Conservation (phyloP, 92 coral and sea anemone genomes). For the Hydrozoanthus gracilis region DNA sequence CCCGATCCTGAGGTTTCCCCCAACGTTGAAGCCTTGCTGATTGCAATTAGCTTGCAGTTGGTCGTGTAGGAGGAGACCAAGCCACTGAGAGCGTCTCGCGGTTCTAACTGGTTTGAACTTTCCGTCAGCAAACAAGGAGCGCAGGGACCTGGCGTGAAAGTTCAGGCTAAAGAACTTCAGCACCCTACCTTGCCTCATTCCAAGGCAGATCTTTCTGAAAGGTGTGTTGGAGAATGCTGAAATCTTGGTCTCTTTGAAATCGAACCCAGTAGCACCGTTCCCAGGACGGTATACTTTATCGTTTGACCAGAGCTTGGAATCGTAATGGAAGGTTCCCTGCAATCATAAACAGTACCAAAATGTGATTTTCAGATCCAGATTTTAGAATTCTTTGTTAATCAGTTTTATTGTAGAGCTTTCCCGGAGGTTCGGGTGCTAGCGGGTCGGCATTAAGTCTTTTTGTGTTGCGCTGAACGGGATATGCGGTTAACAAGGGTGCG, state of each 20-base stretch:
- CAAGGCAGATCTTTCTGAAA: slow-evolving; percentile 20
- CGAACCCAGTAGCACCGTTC: slow-evolving; percentile 18
- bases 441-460: too few species aligned
- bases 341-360: too few species aligned
- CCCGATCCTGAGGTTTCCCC: not conserved
- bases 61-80: not conserved
- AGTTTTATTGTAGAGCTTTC: too few species aligned
- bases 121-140: slow-evolving; percentile 38
- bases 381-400: too few species aligned
- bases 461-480: not conserved
- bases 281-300: not conserved
- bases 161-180: slow-evolving; percentile 5
- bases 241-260: slow-evolving; percentile 24
- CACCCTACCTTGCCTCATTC: not conserved
- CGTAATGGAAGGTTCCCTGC: not conserved
- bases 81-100: not conserved
- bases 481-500: not conserved
- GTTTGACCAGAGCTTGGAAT: not conserved
- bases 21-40: slow-evolving; percentile 26
- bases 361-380: not conserved
- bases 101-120: not conserved
- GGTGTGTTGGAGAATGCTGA: slow-evolving; percentile 7
- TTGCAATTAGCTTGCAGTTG: slow-evolving; percentile 25
- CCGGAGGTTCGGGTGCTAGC: too few species aligned
- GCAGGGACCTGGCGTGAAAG: not conserved